phyloP scores from a whole-genome alignment of 2,888 invertebrate species.

The Alitta virens region DNA sequence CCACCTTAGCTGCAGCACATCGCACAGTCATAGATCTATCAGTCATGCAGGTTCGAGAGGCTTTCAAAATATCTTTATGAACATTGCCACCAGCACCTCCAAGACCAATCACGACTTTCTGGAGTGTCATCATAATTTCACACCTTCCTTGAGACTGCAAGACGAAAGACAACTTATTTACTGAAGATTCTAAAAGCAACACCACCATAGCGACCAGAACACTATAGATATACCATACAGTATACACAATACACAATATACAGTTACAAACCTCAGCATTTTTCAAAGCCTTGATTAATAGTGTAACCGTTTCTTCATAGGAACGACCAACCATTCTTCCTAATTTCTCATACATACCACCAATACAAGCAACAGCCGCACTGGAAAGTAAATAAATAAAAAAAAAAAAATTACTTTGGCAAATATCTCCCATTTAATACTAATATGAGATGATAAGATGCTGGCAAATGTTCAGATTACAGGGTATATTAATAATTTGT shows the following conservation, averaged over 20 bases:
- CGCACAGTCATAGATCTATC: constrained; percentile 91
- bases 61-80: constrained; percentile 60
- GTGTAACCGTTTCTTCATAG: constrained; percentile 95
- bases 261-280: constrained; percentile 63
- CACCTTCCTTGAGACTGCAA: constrained; percentile 82
- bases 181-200: no score
- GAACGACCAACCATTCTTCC: constrained; percentile 98
- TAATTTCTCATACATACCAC: constrained; percentile 95
- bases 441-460: no score
- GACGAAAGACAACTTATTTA: no score
- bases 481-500: no score
- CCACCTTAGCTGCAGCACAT: constrained; percentile 81
- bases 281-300: constrained; percentile 83
- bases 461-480: no score
- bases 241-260: neutral
- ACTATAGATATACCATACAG: no score
- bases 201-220: no score
- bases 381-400: constrained; percentile 60
- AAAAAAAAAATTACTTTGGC: no score
- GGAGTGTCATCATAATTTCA: constrained; percentile 94
- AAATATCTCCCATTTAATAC: no score
- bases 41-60: constrained; percentile 80
- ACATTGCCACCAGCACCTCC: constrained; percentile 82
- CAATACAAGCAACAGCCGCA: constrained; percentile 88
- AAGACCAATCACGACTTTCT: constrained; percentile 90